Evolutionary conservation across 2,797 vertebrate species (phyloP).

Genomic region (Platalea minor): DNA sequence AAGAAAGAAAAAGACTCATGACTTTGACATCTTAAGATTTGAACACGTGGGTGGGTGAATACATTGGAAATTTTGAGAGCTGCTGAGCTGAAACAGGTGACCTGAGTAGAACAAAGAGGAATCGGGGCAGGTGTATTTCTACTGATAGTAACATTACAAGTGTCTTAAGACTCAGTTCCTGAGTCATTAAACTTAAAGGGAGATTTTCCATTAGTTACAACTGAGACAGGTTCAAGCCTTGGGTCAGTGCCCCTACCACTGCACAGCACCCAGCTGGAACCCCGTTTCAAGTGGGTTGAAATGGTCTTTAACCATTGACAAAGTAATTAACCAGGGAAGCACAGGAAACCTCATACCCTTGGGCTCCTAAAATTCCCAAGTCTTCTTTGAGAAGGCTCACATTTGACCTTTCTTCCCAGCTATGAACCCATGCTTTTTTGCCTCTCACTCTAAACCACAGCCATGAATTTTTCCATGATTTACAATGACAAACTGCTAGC

Average conservation of each 20-base stretch:
- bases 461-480: neutral
- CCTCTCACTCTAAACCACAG: neutral
- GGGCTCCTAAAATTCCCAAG: neutral
- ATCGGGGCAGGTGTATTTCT: neutral
- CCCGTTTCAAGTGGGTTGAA: neutral
- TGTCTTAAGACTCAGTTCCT: neutral
- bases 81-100: conserved; percentile 31
- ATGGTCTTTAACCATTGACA: neutral
- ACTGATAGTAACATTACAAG: neutral
- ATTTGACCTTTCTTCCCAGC: neutral
- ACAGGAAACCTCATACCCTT: neutral
- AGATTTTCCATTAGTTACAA: neutral
- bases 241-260: neutral
- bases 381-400: neutral
- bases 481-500: neutral
- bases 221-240: neutral
- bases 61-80: neutral
- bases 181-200: neutral
- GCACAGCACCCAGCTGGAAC: neutral
- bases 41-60: conserved; percentile 8
- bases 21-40: neutral
- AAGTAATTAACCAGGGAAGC: neutral
- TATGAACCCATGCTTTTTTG: neutral
- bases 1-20: conserved; percentile 2
- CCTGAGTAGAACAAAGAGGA: neutral